Evolutionary conservation across 1,140 invertebrate genomes (phyloP), one percentile per base, ranked within the genome.

Genomic region (Eriosoma lanigerum): DNA sequence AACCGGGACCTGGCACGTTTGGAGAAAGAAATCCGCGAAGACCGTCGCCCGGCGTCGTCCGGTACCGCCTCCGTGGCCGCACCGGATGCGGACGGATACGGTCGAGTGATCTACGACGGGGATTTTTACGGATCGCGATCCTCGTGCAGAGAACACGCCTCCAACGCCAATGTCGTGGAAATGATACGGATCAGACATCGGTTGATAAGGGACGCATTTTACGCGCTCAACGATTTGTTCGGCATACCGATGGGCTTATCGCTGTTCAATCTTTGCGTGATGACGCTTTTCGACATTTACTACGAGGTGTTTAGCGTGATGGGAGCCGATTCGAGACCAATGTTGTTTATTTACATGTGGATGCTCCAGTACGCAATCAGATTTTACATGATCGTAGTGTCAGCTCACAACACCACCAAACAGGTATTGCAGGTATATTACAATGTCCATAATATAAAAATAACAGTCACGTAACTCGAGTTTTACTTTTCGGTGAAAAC

Each of bases 271-370:
- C n/a, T 38, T 15, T 56, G 70, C 19, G 70, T 52, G 5, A 56
- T 75, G 70, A 21, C 50, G n/a, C 12, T 75, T n/a, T 75, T 75
- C 15, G 70, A 75, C 52, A 75, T 75, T 21, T 75, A 75, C n/a
- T 52, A 32, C 12, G 21, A 75, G 32, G 50, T 52, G 9, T 56
- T 38, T 26, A n/a, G 19, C 6, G 29, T 29, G 0, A 75, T 32
- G 26, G 70, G 50, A 12, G 10, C 70, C 19, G 4, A 9, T 12
- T 54, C 70, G 1, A 75, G 50, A 29, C 8, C 70, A 2, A 13
- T 38, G 12, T n/a, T 75, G 26, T 75, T 56, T n/a, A 29, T 75
- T 54, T 75, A 75, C 26, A 52, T 26, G 17, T 75, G 70, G 70
- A 6, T 54, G 19, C 24, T 75, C 3, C 70, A 75, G 5, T 75